Conservation (phyloP, 2,797 vertebrate genomes). For the Sphaeramia orbicularis region DNA sequence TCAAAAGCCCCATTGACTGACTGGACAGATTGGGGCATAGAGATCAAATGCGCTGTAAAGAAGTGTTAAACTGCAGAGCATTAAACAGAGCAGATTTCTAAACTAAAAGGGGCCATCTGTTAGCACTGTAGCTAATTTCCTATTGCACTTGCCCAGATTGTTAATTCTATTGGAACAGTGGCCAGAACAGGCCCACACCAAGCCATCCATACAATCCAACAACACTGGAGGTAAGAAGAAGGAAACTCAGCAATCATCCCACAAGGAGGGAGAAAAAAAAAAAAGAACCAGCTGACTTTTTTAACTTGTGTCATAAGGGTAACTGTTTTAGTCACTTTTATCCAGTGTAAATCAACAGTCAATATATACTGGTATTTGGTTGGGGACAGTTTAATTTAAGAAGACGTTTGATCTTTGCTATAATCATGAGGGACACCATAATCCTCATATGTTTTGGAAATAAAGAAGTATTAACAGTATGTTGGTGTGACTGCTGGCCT, state of each 20-base stretch:
- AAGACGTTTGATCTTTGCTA: constrained; percentile 41
- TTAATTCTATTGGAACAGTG: constrained; percentile 49
- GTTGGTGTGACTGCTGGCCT: constrained; percentile 28
- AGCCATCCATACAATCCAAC: constrained; percentile 1
- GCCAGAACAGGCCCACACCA: constrained; percentile 28
- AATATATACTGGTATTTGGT: constrained; percentile 59
- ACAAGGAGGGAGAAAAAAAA: background rate
- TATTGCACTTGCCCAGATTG: constrained; percentile 61
- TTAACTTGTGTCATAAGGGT: constrained; percentile 5
- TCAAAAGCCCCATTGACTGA: constrained; percentile 82
- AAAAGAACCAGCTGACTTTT: constrained; percentile 15
- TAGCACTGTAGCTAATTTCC: constrained; percentile 79
- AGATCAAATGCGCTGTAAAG: constrained; percentile 86
- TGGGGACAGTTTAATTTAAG: constrained; percentile 16
- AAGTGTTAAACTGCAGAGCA: constrained; percentile 82
- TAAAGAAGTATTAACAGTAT: constrained; percentile 52
- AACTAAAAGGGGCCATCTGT: constrained; percentile 83
- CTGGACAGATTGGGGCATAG: constrained; percentile 82
- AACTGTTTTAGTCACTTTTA: constrained; percentile 20
- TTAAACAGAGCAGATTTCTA: constrained; percentile 80
- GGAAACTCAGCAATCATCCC: no score
- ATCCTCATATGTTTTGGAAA: constrained; percentile 66
- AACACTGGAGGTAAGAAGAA: constrained; percentile 2
- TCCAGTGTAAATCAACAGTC: constrained; percentile 50
- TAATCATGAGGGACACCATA: constrained; percentile 21